A percentile compares a stretch with the other conserved stretches of the same genome.
phyloP scores from a whole-genome alignment of 1,140 invertebrate genomes.

The Drosophila watanabei region DNA sequence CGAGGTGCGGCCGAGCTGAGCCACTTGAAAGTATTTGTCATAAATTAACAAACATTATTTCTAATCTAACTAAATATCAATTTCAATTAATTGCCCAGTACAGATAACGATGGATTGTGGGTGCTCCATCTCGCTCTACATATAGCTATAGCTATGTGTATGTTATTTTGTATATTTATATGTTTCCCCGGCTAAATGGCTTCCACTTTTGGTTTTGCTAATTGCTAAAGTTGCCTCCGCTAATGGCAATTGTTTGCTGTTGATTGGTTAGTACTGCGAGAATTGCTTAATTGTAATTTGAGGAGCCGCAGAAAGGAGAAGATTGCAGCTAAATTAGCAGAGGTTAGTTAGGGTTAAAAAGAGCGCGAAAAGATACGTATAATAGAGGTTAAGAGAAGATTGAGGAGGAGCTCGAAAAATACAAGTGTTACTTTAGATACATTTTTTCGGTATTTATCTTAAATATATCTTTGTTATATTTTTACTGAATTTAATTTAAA shows the following conservation, averaged over 20 bases:
- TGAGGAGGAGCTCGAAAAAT: background rate
- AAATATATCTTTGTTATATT: background rate
- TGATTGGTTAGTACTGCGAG: conserved; percentile 32
- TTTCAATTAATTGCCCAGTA: conserved; percentile 47
- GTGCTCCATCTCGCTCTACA: conserved; percentile 8
- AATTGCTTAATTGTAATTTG: conserved; percentile 39
- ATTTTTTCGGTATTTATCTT: background rate
- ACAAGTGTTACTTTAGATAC: accelerated
- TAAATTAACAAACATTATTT: conserved; percentile 47
- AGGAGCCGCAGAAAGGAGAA: conserved; percentile 12
- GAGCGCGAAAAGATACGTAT: background rate
- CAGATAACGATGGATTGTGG: conserved; percentile 28
- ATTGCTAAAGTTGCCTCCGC: conserved; percentile 29
- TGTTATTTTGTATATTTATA: background rate
- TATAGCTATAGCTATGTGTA: background rate
- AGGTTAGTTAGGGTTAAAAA: conserved; percentile 2
- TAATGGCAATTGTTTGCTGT: conserved; percentile 40
- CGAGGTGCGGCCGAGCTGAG: conserved; percentile 22
- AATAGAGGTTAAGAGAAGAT: background rate
- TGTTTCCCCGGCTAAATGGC: conserved; percentile 22
- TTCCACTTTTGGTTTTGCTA: conserved; percentile 36
- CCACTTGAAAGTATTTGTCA: conserved; percentile 41
- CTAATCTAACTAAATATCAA: conserved; percentile 48
- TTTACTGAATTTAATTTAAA: background rate
- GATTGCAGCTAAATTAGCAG: conserved; percentile 6